These are phyloP conservation scores for Prunella strophiata DNA, from an alignment of 2,797 vertebrate genomes.

Conservation along the genomic window DNA sequence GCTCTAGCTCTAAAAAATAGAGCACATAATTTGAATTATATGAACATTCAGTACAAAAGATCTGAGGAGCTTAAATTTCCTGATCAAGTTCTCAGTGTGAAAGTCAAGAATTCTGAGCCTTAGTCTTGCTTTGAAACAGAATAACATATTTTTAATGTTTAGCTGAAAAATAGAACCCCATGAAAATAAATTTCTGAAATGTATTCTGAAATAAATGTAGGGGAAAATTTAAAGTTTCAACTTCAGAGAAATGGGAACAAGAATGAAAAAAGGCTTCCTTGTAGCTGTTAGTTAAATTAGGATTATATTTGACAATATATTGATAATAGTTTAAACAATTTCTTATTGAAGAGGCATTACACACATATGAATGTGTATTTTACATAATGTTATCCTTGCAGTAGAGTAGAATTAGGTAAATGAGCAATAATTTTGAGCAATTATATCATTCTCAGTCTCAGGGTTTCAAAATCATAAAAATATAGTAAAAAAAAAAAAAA, in stretches of 20 bases:
- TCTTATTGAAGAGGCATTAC: neutral
- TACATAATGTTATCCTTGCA: neutral
- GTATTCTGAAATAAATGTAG: neutral
- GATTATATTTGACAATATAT: neutral
- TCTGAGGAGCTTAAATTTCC: neutral
- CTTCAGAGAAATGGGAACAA: neutral
- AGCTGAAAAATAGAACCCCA: neutral
- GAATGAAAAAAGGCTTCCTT: neutral
- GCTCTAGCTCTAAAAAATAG: neutral
- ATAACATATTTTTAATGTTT: neutral
- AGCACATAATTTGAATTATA: neutral
- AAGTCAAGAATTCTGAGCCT: neutral
- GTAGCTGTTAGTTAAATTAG: neutral
- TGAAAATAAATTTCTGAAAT: neutral
- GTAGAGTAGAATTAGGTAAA: neutral
- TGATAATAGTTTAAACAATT: neutral
- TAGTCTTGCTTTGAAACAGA: neutral
- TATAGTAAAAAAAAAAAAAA: neutral
- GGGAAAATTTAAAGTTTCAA: neutral
- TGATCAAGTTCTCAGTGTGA: neutral
- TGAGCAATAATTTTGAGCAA: neutral
- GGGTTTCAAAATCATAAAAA: neutral
- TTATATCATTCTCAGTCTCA: neutral
- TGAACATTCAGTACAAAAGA: neutral
- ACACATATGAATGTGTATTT: neutral